Evolutionary conservation across 2,113 vertebrate genomes (phyloP).

Genomic region (Terrapene triunguis): DNA sequence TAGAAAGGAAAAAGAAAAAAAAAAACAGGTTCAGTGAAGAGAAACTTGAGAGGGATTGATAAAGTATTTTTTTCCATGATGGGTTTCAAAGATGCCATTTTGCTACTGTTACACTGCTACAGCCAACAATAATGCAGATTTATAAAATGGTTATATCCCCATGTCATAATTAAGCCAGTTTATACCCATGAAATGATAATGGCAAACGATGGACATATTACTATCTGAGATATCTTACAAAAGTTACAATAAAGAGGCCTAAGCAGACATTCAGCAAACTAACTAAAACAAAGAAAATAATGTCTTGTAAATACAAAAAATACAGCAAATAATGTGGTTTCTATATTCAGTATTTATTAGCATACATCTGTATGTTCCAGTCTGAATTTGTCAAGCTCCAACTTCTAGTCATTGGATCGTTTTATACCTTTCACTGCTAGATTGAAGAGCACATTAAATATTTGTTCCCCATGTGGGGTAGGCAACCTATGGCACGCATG

Average conservation of each 20-base stretch:
- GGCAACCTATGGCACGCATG: no score
- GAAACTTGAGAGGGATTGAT: constrained; percentile 25
- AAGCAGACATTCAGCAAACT: neutral
- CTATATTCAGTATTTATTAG: neutral
- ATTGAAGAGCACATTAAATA: neutral
- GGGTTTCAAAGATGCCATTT: neutral
- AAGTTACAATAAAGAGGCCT: constrained; percentile 3
- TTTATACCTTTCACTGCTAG: neutral
- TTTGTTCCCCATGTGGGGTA: neutral
- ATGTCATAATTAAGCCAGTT: neutral
- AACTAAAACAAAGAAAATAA: neutral
- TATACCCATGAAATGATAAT: constrained; percentile 13
- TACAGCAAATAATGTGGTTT: neutral
- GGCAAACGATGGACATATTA: neutral
- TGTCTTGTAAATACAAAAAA: neutral
- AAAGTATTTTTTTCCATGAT: neutral
- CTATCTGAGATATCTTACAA: neutral
- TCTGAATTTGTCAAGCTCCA: neutral
- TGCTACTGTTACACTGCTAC: neutral
- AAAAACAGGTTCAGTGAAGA: constrained; percentile 4
- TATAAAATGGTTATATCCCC: neutral
- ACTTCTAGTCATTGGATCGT: neutral
- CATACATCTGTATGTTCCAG: neutral
- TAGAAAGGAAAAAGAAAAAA: constrained; percentile 17
- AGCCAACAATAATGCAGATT: neutral